phyloP scores from a whole-genome alignment of 2,797 vertebrate genomes.

The Sus cebifrons region DNA sequence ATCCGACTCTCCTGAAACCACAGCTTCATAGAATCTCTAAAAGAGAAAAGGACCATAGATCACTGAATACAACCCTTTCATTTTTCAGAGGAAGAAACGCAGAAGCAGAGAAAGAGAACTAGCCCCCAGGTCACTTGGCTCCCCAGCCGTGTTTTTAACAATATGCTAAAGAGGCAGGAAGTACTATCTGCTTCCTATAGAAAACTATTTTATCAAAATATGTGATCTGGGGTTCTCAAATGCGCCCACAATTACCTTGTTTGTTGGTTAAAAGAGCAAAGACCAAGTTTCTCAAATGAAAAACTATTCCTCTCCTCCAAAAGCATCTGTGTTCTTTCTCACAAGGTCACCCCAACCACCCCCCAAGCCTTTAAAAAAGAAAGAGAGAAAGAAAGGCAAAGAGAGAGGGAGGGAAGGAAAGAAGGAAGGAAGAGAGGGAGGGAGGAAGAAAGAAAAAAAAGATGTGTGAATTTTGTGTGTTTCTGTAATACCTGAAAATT shows the following conservation, averaged over 20 bases:
- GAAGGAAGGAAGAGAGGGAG: fast-evolving
- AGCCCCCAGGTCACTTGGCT: neutral
- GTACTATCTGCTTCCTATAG: neutral
- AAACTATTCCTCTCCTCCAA: neutral
- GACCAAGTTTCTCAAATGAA: constrained; percentile 31
- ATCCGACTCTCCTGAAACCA: neutral
- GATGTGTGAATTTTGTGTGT: neutral
- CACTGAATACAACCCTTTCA: neutral
- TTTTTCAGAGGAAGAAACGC: neutral
- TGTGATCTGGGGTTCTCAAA: neutral
- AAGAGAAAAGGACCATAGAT: neutral
- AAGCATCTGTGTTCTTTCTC: neutral
- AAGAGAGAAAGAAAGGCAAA: neutral
- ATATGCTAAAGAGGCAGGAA: constrained; percentile 16
- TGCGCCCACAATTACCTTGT: neutral
- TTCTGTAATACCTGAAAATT: constrained; percentile 38
- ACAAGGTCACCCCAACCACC: neutral
- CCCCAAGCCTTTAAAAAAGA: neutral
- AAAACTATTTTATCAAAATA: constrained; percentile 17
- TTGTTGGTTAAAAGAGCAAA: constrained; percentile 44
- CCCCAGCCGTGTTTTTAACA: neutral
- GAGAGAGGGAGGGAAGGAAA: too few species aligned
- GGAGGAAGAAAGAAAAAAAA: neutral
- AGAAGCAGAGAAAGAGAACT: neutral
- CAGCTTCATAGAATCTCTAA: constrained; percentile 33